phyloP scores from a whole-genome alignment of 2,888 invertebrate genomes.

The Acanthococcus lagerstroemiae region DNA sequence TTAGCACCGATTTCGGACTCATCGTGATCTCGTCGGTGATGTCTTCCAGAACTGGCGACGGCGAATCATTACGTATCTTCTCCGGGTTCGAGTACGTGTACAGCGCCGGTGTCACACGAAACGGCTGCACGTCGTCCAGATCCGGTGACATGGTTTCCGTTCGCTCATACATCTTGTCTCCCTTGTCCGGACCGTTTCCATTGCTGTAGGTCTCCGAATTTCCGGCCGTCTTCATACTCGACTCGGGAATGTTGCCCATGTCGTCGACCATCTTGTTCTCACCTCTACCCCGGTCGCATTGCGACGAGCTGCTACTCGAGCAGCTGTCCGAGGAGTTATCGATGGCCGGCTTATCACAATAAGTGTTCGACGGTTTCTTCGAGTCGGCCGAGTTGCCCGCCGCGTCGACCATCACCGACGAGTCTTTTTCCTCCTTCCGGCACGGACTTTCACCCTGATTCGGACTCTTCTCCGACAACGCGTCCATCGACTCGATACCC shows the following conservation, averaged over 20 bases:
- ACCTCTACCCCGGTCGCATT: not conserved
- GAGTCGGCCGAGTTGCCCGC: conserved; percentile 6
- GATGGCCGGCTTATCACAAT: conserved; percentile 16
- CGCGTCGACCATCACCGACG: not conserved
- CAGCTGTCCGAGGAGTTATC: not conserved
- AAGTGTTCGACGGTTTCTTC: conserved; percentile 6
- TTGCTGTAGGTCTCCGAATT: not conserved
- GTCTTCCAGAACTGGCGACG: conserved; percentile 35
- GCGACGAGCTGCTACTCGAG: not conserved
- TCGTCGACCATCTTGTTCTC: not conserved
- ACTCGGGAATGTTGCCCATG: not conserved
- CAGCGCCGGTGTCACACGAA: conserved; percentile 60
- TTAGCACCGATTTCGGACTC: conserved; percentile 13
- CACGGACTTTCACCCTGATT: conserved; percentile 55
- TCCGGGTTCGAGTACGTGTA: conserved; percentile 70
- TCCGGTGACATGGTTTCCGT: conserved; percentile 34
- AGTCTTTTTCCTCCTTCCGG: conserved; percentile 41
- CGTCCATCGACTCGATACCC: conserved; percentile 88
- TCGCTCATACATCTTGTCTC: not conserved
- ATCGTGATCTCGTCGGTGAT: conserved; percentile 24
- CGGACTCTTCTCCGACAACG: conserved; percentile 82
- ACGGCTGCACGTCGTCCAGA: conserved; percentile 54
- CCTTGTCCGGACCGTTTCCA: not conserved
- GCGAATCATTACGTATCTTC: conserved; percentile 48
- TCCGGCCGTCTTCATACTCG: not conserved